Evolutionary conservation across 64 coral and sea anemone genomes (phyloP), one percentile per base, ranked within the genome.

Genomic region (Montipora efflorescens): DNA sequence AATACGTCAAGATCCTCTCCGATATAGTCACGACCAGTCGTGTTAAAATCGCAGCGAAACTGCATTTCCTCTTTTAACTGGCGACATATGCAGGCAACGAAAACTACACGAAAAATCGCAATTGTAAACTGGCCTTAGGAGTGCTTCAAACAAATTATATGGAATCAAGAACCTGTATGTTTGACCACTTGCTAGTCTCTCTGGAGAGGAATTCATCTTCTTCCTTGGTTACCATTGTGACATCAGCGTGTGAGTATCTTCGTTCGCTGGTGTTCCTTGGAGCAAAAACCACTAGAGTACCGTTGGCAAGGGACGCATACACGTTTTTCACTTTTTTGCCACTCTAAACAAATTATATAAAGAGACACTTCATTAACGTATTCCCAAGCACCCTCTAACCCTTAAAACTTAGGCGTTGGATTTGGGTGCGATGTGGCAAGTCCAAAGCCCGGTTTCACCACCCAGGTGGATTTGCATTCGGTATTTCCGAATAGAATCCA

Each of bases 221-320:
- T 9, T 89, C 95, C 23, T 96, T 87, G 16, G 58, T 13, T 48
- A 67, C 68, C 49, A 89, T 80, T 15, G 82, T 94, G 61, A 99
- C 88, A 19, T 93, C 89, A 81, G 19, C 59, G 92, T 88, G 92
- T 21, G 84, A 93, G 45, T 76, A 86, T n/a, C 64, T 75, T 45
- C 58, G 47, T n/a, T 48, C 81, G 13, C 61, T 11, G 57, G 47
- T 21, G 18, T 59, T 80, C 7, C 52, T 43, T 18, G 75, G 80
- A 48, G 94, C 52, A 28, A 98, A 59, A 11, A 98, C 94, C 6
- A 96, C 82, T 20, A 98, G 87, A 15, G 83, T 96, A 59, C 97
- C 97, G 21, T 98, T 98, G 0, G 97, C 94, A 50, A 98, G 83
- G 8, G 93, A 93, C 20, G 97, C 97, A 52, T 91, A 98, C 11